These are phyloP conservation scores for Stenolophus ochropezus DNA, from an alignment of 2,888 invertebrate genomes.

Conservation along the genomic window DNA sequence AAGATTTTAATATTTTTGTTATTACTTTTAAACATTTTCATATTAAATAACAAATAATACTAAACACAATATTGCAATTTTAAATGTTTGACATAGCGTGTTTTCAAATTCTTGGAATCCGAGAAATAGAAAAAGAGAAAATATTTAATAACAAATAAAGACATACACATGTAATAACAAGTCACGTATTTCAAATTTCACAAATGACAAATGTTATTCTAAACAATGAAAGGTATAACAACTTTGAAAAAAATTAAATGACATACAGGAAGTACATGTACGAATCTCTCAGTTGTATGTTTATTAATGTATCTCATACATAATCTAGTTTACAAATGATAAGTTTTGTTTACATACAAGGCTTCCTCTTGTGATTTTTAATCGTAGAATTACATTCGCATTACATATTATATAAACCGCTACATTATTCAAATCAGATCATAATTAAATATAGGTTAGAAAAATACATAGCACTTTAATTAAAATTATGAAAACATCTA, in stretches of 20 bases:
- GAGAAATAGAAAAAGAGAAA: background rate
- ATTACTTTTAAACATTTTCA: no score
- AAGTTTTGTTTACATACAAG: constrained; percentile 36
- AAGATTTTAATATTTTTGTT: no score
- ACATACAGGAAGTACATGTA: constrained; percentile 17
- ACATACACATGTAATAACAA: constrained; percentile 4
- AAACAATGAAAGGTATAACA: background rate
- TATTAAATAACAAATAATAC: no score
- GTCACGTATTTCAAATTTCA: background rate
- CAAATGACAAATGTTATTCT: background rate
- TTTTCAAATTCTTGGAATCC: background rate
- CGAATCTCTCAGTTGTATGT: constrained; percentile 33
- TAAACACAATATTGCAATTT: no score
- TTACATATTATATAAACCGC: background rate
- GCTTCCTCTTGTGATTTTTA: constrained; percentile 21
- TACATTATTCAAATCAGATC: background rate
- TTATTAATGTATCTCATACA: constrained; percentile 29
- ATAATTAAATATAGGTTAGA: background rate
- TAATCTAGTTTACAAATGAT: constrained; percentile 36
- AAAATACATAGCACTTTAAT: no score
- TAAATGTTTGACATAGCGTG: no score
- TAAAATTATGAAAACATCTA: no score
- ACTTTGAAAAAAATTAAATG: background rate
- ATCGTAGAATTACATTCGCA: background rate
- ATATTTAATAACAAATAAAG: constrained; percentile 3